Percentiles rank a stretch among this genome's conserved stretches.
These are phyloP conservation scores for Vanessa atalanta DNA, from an alignment of 1,140 invertebrate species.

Conservation along the genomic window DNA sequence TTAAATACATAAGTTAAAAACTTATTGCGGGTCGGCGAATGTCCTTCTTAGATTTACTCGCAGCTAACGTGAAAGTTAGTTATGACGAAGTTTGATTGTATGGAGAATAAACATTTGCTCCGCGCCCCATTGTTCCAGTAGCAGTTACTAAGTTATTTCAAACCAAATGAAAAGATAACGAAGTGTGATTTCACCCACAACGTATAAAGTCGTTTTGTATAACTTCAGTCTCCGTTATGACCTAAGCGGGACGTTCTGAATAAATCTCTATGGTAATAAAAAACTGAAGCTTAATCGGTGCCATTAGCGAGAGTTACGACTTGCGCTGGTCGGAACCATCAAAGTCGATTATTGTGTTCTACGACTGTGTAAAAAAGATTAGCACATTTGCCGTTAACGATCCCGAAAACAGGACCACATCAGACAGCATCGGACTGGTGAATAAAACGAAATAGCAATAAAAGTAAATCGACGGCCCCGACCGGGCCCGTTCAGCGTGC, in stretches of 20 bases:
- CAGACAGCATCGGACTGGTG: conserved; percentile 59
- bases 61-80: conserved; percentile 36
- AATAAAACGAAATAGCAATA: conserved; percentile 78
- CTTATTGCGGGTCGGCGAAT: conserved; percentile 13
- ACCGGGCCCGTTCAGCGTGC: conserved; percentile 61
- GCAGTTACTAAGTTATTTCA: conserved; percentile 39
- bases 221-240: conserved; percentile 35
- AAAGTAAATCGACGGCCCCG: conserved; percentile 73
- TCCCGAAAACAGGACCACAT: conserved; percentile 70
- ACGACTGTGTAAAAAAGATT: conserved; percentile 74
- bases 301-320: conserved; percentile 60
- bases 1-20: conserved; percentile 12
- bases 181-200: conserved; percentile 39
- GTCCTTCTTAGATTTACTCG: conserved; percentile 32
- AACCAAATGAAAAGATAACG: conserved; percentile 46
- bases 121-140: conserved; percentile 34
- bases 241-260: conserved; percentile 28
- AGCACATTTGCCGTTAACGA: conserved; percentile 77
- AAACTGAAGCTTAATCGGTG: conserved; percentile 59
- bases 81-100: conserved; percentile 39
- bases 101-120: conserved; percentile 37
- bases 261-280: conserved; percentile 43
- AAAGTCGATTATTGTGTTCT: conserved; percentile 64
- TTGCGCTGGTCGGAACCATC: conserved; percentile 49
- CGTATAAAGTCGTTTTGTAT: conserved; percentile 41